Evolutionary conservation across 2,888 invertebrate genomes (phyloP).

Genomic region (Thalpophila matura): DNA sequence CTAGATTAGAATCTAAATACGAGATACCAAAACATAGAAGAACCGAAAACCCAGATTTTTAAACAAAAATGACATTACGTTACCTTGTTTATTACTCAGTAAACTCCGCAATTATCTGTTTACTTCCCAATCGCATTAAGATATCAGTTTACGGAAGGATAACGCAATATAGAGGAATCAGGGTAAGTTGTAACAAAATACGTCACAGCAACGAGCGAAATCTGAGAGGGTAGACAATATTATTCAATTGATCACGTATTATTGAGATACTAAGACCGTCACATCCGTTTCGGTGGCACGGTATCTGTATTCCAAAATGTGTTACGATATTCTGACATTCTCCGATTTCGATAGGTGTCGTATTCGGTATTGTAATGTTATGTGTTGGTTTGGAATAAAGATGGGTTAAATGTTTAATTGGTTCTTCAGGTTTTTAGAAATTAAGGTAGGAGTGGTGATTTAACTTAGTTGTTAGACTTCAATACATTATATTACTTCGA

Average conservation of each 20-base stretch:
- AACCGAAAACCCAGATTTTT: too few species aligned
- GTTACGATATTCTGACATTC: constrained; percentile 34
- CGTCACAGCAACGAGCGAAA: constrained; percentile 22
- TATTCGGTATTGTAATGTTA: constrained; percentile 24
- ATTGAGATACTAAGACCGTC: constrained; percentile 59
- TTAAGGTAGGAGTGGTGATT: not conserved
- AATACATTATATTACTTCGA: too few species aligned
- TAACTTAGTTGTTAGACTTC: not conserved
- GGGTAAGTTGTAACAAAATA: constrained; percentile 34
- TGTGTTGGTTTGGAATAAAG: constrained; percentile 5
- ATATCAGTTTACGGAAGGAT: constrained; percentile 42
- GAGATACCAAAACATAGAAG: not conserved
- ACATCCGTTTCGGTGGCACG: constrained; percentile 46
- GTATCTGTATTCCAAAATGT: constrained; percentile 39
- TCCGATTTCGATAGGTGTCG: constrained; percentile 32
- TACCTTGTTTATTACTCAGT: constrained; percentile 30
- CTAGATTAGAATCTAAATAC: not conserved
- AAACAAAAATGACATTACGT: constrained; percentile 12
- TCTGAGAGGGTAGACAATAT: constrained; percentile 67
- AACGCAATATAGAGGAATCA: constrained; percentile 46
- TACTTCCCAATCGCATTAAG: constrained; percentile 51
- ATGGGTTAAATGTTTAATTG: not conserved
- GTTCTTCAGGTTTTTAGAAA: not conserved
- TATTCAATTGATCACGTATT: constrained; percentile 78
- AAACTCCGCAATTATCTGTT: constrained; percentile 44